These are phyloP conservation scores for Pipistrellus pipistrellus DNA, from an alignment of 2,797 vertebrate species.

Conservation along the genomic window DNA sequence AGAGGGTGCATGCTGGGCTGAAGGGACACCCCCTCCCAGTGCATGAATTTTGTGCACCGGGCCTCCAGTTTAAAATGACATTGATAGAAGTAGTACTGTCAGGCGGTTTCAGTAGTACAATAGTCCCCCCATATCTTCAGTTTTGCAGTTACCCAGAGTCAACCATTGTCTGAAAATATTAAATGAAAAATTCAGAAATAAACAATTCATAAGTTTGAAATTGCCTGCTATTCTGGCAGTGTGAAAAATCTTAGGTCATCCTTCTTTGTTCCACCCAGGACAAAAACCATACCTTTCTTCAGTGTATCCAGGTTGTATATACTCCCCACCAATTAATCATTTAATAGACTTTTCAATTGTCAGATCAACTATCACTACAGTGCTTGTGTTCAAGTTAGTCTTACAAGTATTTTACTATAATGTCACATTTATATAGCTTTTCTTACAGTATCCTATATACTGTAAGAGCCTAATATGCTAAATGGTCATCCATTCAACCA, in stretches of 20 bases:
- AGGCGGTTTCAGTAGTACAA: neutral
- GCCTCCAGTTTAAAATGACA: neutral
- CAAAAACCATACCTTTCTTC: neutral
- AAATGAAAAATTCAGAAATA: neutral
- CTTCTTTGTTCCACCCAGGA: neutral
- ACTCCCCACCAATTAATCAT: neutral
- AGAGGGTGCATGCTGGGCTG: no score
- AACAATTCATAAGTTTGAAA: neutral
- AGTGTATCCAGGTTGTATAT: neutral
- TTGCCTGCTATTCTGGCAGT: neutral
- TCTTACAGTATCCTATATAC: neutral
- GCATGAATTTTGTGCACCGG: no score
- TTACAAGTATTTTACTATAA: neutral
- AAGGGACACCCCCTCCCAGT: no score
- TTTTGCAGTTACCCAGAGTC: neutral
- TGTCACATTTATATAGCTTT: neutral
- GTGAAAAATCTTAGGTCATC: neutral
- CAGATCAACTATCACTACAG: neutral
- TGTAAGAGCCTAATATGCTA: no score
- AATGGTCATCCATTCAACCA: no score
- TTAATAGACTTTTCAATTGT: neutral
- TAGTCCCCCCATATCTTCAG: neutral
- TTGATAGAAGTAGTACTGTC: neutral
- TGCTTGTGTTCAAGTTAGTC: neutral
- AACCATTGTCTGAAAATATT: neutral